phyloP scores from a whole-genome alignment of 1,140 invertebrate genomes.

The Amyelois transitella region DNA sequence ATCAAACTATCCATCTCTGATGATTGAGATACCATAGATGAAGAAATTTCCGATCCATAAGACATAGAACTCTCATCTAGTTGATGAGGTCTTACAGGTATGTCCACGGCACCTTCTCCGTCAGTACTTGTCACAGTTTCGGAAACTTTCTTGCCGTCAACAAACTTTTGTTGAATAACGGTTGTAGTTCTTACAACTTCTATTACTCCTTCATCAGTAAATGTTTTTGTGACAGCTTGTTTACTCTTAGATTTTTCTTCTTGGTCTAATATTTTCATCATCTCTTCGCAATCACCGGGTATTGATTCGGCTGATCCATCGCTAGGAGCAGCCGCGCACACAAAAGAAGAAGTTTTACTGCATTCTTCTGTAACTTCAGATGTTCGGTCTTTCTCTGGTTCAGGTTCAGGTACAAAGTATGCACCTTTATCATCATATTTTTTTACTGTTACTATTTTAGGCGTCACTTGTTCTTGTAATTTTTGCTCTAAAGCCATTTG shows the following conservation, averaged over 20 bases:
- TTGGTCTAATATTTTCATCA: constrained; percentile 69
- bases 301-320: constrained; percentile 68
- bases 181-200: constrained; percentile 75
- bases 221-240: constrained; percentile 26
- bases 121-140: constrained; percentile 70
- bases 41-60: constrained; percentile 70
- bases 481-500: constrained; percentile 67
- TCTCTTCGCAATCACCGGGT: constrained; percentile 68
- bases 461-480: constrained; percentile 53
- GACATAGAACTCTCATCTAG: constrained; percentile 60
- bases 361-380: constrained; percentile 55
- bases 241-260: constrained; percentile 52
- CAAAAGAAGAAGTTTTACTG: constrained; percentile 62
- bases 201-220: constrained; percentile 53
- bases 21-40: constrained; percentile 68
- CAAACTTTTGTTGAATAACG: constrained; percentile 73
- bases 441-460: constrained; percentile 67
- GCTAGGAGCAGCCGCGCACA: constrained; percentile 73
- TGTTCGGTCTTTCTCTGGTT: constrained; percentile 32
- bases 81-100: constrained; percentile 44
- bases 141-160: constrained; percentile 74
- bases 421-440: constrained; percentile 68
- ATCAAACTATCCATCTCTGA: constrained; percentile 72
- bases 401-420: constrained; percentile 66
- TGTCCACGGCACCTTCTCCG: constrained; percentile 58